Evolutionary conservation across 2,113 vertebrate species (phyloP), one percentile per base, ranked within the genome.

Genomic region (Mionectes macconnelli): DNA sequence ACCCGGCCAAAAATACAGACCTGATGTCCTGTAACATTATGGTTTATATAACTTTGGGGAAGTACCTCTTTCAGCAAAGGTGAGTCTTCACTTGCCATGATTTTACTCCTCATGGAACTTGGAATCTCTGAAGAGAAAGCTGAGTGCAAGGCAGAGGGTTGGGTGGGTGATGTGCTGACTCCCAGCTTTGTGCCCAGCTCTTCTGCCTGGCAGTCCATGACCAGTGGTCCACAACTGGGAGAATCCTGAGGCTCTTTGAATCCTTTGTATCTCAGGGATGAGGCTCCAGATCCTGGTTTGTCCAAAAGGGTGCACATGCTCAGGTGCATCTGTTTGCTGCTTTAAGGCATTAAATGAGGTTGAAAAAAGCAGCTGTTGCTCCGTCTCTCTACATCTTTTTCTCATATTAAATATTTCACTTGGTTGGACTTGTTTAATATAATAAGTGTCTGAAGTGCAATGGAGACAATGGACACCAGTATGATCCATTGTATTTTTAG

Each of bases 151-250:
- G 47, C 33, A 40, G 70, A 66, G 20, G 47, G 66, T 45, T 52
- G 37, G 37, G 37, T 28, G 39, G 19, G 10, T 27, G 75, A 15
- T 53, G 4, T 19, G 15, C 30, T 79, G 53, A n/a, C 5, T 30
- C 14, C 30, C 0, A 2, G 22, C 21, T 75, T 62, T 45, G 50
- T 47, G 37, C 57, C 40, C 60, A 50, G 8, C 16, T 16, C 66
- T 70, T 18, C 21, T 70, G 31, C 37, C 24, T 2, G 4, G 6
- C 0, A 2, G 10, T 52, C 14, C 3, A 0, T 35, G 44, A 25
- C 20, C 4, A 2, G 22, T 1, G 6, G 14, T 49, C 11, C 37
- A 2, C 11, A 22, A 1, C 13, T 40, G 59, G 44, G 40, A 56
- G 14, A 22, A 7, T 21, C 45, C 35, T 50, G 57, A 14, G 31